Evolutionary conservation across 2,797 vertebrate species (phyloP).

Genomic region (Gambelia wislizenii): DNA sequence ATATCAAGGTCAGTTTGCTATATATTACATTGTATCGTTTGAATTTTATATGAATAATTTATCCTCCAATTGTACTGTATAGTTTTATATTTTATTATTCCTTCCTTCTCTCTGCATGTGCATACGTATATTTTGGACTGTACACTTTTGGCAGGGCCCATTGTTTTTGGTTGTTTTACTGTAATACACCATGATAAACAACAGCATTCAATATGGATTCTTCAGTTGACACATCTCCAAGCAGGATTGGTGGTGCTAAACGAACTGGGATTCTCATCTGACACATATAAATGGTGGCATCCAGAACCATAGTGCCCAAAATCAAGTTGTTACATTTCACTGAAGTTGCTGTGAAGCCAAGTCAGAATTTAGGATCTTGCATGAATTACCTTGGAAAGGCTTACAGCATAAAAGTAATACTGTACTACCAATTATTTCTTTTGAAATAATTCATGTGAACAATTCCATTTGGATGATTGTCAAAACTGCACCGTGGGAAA

Average conservation of each 20-base stretch:
- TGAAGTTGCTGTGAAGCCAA: slow-evolving; percentile 37
- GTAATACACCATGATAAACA: too few species aligned
- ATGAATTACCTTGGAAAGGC: slow-evolving; percentile 26
- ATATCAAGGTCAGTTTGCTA: too few species aligned
- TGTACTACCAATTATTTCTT: not conserved
- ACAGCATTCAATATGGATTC: not conserved
- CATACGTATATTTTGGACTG: too few species aligned
- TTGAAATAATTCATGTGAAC: slow-evolving; percentile 27
- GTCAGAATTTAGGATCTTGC: slow-evolving; percentile 25
- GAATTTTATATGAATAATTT: too few species aligned
- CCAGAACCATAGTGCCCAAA: slow-evolving; percentile 37
- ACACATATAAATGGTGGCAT: slow-evolving; percentile 12
- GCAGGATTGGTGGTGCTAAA: not conserved
- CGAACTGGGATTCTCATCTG: not conserved
- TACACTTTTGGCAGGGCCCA: too few species aligned
- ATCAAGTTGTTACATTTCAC: slow-evolving; percentile 39
- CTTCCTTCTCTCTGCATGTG: too few species aligned
- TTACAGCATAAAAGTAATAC: slow-evolving; percentile 44
- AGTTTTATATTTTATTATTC: too few species aligned
- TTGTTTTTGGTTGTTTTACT: too few species aligned
- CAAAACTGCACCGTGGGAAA: slow-evolving; percentile 11
- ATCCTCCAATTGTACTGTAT: too few species aligned
- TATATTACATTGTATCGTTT: too few species aligned
- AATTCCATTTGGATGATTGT: slow-evolving; percentile 39
- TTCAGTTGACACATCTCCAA: not conserved